These are phyloP conservation scores for Psammodynastes pulverulentus DNA, from an alignment of 2,113 vertebrate genomes.

Conservation along the genomic window DNA sequence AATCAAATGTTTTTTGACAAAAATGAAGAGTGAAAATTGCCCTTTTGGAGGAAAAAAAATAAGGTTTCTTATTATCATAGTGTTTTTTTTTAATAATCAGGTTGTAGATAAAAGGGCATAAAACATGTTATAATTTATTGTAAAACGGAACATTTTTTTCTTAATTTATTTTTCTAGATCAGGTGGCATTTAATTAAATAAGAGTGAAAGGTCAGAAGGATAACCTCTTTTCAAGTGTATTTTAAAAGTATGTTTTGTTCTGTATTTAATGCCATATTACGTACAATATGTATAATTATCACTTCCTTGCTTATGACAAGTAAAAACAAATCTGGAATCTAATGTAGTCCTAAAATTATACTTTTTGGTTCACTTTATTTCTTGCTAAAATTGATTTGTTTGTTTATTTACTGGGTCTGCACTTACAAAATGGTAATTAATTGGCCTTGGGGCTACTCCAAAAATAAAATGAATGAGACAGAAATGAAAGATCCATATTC, in stretches of 20 bases:
- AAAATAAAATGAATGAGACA: neutral
- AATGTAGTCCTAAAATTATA: neutral
- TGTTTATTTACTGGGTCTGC: neutral
- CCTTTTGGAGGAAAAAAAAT: neutral
- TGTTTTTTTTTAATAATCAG: neutral
- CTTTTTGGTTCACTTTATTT: neutral
- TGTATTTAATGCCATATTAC: neutral
- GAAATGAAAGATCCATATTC: neutral
- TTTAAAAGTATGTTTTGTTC: neutral
- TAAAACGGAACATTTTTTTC: neutral
- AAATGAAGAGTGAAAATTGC: neutral
- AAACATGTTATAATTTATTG: neutral
- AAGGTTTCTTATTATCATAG: neutral
- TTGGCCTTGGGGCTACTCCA: neutral
- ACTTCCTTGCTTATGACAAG: neutral
- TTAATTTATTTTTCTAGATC: neutral
- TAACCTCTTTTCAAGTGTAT: neutral
- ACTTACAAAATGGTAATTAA: neutral
- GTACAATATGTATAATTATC: neutral
- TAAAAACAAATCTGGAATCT: neutral
- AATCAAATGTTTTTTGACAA: slow-evolving; percentile 15
- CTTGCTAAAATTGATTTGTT: neutral
- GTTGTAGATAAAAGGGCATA: neutral
- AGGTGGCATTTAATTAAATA: neutral
- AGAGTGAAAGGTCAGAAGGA: neutral